Base-by-base conservation (phyloP, 2,113 vertebrate genomes). In the Drymodes brunneopygia region DNA sequence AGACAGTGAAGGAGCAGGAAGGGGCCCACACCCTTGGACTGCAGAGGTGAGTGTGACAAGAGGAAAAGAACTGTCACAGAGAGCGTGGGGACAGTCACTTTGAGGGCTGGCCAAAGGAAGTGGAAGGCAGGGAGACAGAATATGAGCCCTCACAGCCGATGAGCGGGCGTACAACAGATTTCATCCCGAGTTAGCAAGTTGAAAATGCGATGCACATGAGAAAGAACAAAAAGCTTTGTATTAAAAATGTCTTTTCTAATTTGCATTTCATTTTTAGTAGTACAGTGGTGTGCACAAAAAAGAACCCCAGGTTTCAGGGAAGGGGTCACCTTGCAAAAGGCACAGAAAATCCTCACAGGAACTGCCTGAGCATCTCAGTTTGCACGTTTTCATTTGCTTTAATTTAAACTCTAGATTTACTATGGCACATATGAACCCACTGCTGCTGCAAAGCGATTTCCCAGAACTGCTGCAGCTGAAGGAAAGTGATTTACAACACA, bases 61-160 rank as follows among this genome's bases (percentile, higher is more conserved):
- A 75, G 40, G 74, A 14, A 45, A 75, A 56, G n/a, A 85, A 45
- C 70, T 45, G 28, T 36, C 40, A 14, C 8, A 19, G 40, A 14
- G 13, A 78, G 15, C 1, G 0, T 19, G 28, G n/a, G 61, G 79
- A 51, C 11, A 10, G 8, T 12, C 0, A 0, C 35, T 53, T 22
- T 40, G 61, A 48, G 65, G 36, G 33, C 38, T 53, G 47, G 61
- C 56, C 40, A 50, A 48, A 64, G n/a, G 45, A 64, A 31, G 13
- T 25, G 58, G 72, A 74, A 92, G 31, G 44, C 7, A 0, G 17
- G 8, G 28, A 21, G 17, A 36, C 8, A 27, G 42, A 61, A 29
- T 5, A 50, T 0, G 13, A 95, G 31, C n/a, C 21, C n/a, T 45
- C 35, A 11, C 28, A 57, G 29, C 31, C 54, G 40, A 35, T 27